Evolutionary conservation across 2,113 vertebrate species (phyloP).

Genomic region (Protomyctophum bolini): DNA sequence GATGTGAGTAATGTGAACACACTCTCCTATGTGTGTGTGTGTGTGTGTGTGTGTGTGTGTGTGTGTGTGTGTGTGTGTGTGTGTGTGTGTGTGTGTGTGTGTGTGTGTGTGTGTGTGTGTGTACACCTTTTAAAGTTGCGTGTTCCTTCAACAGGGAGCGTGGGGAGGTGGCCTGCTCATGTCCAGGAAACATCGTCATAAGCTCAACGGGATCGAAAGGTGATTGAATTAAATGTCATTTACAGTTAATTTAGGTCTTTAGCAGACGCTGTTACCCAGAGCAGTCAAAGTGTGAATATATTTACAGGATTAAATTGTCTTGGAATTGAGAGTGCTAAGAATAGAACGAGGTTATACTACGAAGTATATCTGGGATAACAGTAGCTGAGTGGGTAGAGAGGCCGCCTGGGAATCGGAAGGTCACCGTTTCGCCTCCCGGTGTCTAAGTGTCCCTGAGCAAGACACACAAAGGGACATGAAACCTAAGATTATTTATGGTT

Average conservation of each 20-base stretch:
- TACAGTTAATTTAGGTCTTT: no score
- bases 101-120: constrained; percentile 9
- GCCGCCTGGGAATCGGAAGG: no score
- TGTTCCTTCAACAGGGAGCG: constrained; percentile 82
- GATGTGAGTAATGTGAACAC: constrained; percentile 84
- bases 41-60: neutral
- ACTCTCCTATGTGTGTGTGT: neutral
- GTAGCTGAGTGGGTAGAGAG: neutral
- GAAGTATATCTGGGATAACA: no score
- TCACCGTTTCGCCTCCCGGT: no score
- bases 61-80: constrained; percentile 8
- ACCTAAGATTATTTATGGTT: no score
- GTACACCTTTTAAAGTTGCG: neutral
- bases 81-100: neutral
- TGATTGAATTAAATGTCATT: constrained; percentile 16
- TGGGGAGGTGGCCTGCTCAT: constrained; percentile 97
- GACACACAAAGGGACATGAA: no score
- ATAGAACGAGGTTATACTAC: no score
- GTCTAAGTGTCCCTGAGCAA: no score
- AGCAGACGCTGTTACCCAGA: no score
- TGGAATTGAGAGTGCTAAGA: no score
- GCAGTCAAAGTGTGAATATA: no score
- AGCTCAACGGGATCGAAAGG: constrained; percentile 94
- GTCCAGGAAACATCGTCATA: constrained; percentile 97
- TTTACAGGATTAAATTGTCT: no score